Evolutionary conservation across 2,797 vertebrate species (phyloP).

Genomic region (Sternotherus odoratus): DNA sequence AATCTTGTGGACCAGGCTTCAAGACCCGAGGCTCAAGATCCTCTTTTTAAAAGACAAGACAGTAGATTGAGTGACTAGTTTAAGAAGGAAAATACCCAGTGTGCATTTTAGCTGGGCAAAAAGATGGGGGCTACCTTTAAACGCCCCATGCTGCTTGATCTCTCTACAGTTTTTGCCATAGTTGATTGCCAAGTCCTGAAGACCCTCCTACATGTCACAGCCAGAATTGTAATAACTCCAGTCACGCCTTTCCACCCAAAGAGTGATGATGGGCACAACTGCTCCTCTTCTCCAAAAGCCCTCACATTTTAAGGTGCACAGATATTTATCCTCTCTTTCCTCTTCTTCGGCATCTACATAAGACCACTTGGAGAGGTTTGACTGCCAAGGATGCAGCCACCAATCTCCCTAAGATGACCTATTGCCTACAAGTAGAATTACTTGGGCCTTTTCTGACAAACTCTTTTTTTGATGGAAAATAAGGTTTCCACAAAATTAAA

Average conservation of each 20-base stretch:
- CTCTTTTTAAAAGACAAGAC: not conserved
- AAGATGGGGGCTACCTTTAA: not conserved
- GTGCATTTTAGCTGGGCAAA: not conserved
- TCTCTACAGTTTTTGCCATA: not conserved
- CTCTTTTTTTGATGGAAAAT: slow-evolving; percentile 4
- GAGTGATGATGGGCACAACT: not conserved
- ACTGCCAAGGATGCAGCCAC: not conserved
- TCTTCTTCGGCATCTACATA: too few relatives aligned
- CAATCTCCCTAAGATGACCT: not conserved
- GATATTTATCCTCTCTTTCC: not conserved
- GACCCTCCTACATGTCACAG: not conserved
- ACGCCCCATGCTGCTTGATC: not conserved
- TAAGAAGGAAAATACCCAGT: not conserved
- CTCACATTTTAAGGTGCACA: not conserved
- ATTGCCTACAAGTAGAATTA: not conserved
- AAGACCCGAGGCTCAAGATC: not conserved
- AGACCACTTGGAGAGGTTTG: too few relatives aligned
- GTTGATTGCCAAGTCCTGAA: not conserved
- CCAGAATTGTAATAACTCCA: not conserved
- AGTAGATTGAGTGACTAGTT: not conserved
- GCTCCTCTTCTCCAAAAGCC: not conserved
- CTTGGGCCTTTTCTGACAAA: not conserved
- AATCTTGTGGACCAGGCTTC: not conserved
- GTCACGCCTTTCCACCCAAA: not conserved
- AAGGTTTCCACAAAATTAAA: too few relatives aligned